Evolutionary conservation across 2,888 invertebrate species (phyloP), one percentile per base, ranked within the genome.

Genomic region (Apotomis turbidana): DNA sequence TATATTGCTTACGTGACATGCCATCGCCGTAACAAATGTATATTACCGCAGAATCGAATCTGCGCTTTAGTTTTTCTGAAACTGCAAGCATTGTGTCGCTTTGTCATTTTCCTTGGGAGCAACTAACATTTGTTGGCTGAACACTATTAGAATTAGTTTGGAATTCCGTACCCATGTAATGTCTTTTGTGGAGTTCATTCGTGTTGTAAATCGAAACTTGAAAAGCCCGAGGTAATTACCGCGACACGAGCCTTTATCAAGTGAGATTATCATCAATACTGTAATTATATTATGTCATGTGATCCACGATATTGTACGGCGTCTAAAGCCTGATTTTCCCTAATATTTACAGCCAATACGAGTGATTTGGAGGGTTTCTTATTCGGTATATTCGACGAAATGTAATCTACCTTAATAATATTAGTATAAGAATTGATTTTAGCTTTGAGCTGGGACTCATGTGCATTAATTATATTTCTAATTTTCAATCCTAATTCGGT

Each of bases 1-100:
- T 71, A 69, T 71, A 64, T 73, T 73, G 70, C 71, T 76, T 77
- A 77, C 78, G 78, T 77, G 77, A 75, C 74, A 61, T 77, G 77
- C 74, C 78, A 78, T 77, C 74, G 55, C 58, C 51, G 64, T 77
- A 74, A 78, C 63, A 75, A 78, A 78, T 78, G 75, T 74, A 52
- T 58, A 59, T 69, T 51, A 13, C 73, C 51, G 73, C 67, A 63
- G 66, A 75, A 74, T 77, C 77, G 77, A 76, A 74, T 70, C 36
- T 44, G 13, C 59, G 69, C 63, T 76, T 58, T 70, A 59, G 55
- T 74, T 77, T 77, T 74, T 75, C 52, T 74, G 36, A 10, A 70
- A 69, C 68, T 62, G 67, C 71, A 70, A 73, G 74, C 72, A 61
- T 64, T 68, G 51, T 70, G 44, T 52, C 57, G 8, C 9, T 38